Percentiles rank a stretch among this genome's conserved stretches.
These are phyloP conservation scores for Drosophila fulvimacula DNA, from an alignment of 2,888 invertebrate genomes.

Conservation along the genomic window DNA sequence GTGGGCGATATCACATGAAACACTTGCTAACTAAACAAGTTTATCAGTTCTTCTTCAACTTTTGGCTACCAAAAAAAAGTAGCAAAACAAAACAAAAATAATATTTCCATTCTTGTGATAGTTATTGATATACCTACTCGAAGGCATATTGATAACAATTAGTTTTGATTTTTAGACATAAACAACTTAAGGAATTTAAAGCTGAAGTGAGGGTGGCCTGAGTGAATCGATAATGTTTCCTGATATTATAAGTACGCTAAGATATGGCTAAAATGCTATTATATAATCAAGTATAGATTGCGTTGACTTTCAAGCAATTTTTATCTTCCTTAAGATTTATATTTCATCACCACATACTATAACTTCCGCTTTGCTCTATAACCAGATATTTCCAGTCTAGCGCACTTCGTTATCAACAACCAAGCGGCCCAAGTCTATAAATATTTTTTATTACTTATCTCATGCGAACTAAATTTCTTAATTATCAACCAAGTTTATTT, in stretches of 20 bases:
- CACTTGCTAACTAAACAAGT: neutral
- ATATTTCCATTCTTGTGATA: no score
- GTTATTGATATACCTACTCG: slow-evolving; percentile 3
- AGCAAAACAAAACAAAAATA: neutral
- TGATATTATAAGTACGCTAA: neutral
- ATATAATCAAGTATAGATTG: neutral
- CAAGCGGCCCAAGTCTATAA: neutral
- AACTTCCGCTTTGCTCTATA: neutral
- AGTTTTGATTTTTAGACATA: neutral
- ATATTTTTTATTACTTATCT: neutral
- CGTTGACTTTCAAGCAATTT: neutral
- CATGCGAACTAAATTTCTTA: neutral
- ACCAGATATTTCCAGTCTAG: neutral
- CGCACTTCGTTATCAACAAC: neutral
- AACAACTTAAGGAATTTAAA: neutral
- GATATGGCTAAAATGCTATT: neutral
- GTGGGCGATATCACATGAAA: neutral
- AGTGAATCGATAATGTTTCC: neutral
- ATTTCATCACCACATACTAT: neutral
- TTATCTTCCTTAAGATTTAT: neutral
- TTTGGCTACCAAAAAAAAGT: neutral
- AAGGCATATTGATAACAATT: slow-evolving; percentile 3
- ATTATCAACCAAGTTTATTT: neutral
- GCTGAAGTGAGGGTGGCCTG: no score
- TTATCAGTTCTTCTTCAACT: neutral